These are phyloP conservation scores for Jordanella pulchra DNA, from an alignment of 2,797 vertebrate genomes.

Conservation along the genomic window DNA sequence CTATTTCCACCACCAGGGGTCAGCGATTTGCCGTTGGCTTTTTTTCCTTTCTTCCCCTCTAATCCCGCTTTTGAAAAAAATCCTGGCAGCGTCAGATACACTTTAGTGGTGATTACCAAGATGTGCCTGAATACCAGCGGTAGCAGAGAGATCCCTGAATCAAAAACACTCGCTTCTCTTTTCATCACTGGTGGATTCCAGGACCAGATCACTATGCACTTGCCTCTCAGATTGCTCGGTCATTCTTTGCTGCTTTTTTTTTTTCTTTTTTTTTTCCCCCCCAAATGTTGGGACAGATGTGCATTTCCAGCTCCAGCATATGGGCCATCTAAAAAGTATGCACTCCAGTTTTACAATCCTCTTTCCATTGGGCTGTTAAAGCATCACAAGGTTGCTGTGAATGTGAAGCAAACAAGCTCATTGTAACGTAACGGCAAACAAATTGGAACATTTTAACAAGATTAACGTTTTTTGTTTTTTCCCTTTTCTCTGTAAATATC, in stretches of 20 bases:
- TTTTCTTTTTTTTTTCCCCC: too few relatives aligned
- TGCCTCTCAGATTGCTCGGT: constrained; percentile 43
- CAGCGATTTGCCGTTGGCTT: constrained; percentile 26
- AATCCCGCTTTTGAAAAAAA: constrained; percentile 35
- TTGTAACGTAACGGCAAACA: constrained; percentile 34
- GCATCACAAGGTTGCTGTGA: background rate
- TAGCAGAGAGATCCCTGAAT: constrained; percentile 21
- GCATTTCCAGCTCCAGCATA: constrained; percentile 24
- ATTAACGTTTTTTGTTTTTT: constrained; percentile 40
- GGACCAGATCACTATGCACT: constrained; percentile 75
- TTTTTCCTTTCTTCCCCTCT: constrained; percentile 21
- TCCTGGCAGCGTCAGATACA: constrained; percentile 21
- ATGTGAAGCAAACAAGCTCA: constrained; percentile 2
- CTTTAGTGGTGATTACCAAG: constrained; percentile 40
- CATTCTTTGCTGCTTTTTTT: constrained; percentile 51
- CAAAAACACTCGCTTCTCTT: constrained; percentile 20
- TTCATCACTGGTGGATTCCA: constrained; percentile 49
- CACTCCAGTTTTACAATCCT: constrained; percentile 46
- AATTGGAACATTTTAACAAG: constrained; percentile 61
- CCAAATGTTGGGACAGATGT: constrained; percentile 33
- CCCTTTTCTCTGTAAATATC: constrained; percentile 62
- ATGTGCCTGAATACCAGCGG: constrained; percentile 61
- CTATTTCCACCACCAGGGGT: constrained; percentile 26
- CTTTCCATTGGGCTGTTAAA: constrained; percentile 11
- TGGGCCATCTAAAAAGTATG: constrained; percentile 54